A percentile compares a stretch with the other conserved stretches of the same genome.
phyloP scores from a whole-genome alignment of 2,888 invertebrate genomes.

The Pachliopta kotzebuea region DNA sequence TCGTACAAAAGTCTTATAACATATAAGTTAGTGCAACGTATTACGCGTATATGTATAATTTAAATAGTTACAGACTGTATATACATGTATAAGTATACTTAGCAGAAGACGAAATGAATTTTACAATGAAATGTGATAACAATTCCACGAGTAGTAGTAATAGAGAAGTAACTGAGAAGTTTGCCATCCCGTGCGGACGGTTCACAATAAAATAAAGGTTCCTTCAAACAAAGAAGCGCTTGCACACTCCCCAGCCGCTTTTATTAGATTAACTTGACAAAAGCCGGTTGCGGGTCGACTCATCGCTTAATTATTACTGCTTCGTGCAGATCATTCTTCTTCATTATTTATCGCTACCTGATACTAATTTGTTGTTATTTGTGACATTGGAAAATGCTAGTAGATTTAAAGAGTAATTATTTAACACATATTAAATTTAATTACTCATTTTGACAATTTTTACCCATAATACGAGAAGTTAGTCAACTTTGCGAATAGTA shows the following conservation, averaged over 20 bases:
- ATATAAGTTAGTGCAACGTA: too few relatives aligned
- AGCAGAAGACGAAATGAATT: too few relatives aligned
- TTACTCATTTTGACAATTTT: background rate
- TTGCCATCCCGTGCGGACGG: constrained; percentile 1
- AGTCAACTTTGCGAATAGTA: too few relatives aligned
- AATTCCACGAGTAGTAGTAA: background rate
- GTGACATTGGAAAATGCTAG: background rate
- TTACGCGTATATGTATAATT: too few relatives aligned
- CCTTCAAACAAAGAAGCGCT: constrained; percentile 29
- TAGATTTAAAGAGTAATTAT: background rate
- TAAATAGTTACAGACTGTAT: too few relatives aligned
- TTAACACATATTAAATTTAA: background rate
- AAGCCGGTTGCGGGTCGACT: constrained; percentile 47
- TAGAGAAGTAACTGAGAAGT: constrained; percentile 19
- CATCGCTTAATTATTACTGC: constrained; percentile 45
- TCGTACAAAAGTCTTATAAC: too few relatives aligned
- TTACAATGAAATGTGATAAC: background rate
- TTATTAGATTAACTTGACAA: constrained; percentile 64
- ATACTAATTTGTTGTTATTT: constrained; percentile 20
- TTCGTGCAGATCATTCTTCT: constrained; percentile 36
- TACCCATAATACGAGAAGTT: too few relatives aligned
- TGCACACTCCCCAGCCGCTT: constrained; percentile 40
- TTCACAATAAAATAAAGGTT: constrained; percentile 27
- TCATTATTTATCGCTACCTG: constrained; percentile 34
- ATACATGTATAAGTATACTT: too few relatives aligned